These are phyloP conservation scores for Drosophila nikananu DNA, from an alignment of 1,140 invertebrate genomes.

Conservation along the genomic window DNA sequence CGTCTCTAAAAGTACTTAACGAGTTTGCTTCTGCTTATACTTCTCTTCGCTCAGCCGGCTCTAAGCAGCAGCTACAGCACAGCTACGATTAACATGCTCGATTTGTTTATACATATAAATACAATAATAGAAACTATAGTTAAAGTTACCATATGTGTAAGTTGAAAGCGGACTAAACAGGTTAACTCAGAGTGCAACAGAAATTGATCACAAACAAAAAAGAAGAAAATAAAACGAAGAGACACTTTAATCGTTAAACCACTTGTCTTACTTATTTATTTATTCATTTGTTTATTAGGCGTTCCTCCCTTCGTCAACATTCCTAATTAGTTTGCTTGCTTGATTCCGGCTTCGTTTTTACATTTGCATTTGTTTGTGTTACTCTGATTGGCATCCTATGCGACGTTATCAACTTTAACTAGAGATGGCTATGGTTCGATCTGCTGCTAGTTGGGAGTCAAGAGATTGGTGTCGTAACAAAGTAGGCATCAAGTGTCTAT, in stretches of 20 bases:
- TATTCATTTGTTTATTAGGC: constrained; percentile 58
- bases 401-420: constrained; percentile 73
- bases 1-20: constrained; percentile 82
- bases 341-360: constrained; percentile 52
- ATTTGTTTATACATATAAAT: constrained; percentile 80
- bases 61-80: constrained; percentile 50
- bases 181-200: constrained; percentile 71
- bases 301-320: constrained; percentile 48
- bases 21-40: constrained; percentile 71
- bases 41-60: constrained; percentile 60
- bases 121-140: constrained; percentile 75
- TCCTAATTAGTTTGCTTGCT: constrained; percentile 39
- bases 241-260: constrained; percentile 37
- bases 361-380: constrained; percentile 39
- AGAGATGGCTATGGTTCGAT: constrained; percentile 31
- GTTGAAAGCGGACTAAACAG: constrained; percentile 67
- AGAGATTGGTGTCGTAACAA: constrained; percentile 27
- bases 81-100: constrained; percentile 73
- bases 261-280: constrained; percentile 34
- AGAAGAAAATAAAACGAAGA: constrained; percentile 30
- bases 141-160: constrained; percentile 59
- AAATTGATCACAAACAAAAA: constrained; percentile 53
- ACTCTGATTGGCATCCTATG: constrained; percentile 70
- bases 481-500: constrained; percentile 1
- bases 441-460: constrained; percentile 6